Conservation (phyloP, 2,888 invertebrate genomes). For the Vandiemenella viatica region DNA sequence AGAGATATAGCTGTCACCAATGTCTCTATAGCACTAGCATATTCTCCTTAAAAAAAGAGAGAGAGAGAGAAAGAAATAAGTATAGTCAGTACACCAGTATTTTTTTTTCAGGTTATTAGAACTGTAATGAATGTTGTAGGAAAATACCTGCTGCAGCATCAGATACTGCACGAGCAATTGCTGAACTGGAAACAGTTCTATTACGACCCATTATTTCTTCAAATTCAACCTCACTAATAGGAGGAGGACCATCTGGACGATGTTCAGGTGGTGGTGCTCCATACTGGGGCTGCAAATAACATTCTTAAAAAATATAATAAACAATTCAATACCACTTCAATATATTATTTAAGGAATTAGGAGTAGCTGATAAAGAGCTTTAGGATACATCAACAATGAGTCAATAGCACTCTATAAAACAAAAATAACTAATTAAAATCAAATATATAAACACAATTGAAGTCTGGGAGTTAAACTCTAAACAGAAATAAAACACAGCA, state of each 20-base stretch:
- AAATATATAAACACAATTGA: too few species aligned
- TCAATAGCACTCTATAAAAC: too few species aligned
- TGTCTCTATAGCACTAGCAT: conserved; percentile 95
- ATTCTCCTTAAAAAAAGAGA: conserved; percentile 48
- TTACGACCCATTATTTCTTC: conserved; percentile 97
- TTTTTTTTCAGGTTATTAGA: too few species aligned
- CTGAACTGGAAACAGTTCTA: conserved; percentile 92
- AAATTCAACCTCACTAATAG: conserved; percentile 83
- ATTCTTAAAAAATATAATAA: background rate
- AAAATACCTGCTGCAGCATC: conserved; percentile 75
- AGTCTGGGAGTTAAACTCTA: too few species aligned
- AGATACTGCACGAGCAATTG: conserved; percentile 91
- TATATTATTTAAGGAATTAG: too few species aligned
- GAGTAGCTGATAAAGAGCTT: too few species aligned
- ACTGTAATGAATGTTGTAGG: background rate
- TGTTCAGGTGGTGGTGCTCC: conserved; percentile 23
- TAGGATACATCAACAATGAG: too few species aligned
- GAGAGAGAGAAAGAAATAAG: background rate
- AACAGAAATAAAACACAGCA: too few species aligned
- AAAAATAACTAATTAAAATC: too few species aligned
- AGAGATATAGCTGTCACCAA: conserved; percentile 95
- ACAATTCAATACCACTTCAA: background rate
- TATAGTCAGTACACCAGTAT: too few species aligned
- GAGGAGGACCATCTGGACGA: conserved; percentile 36
- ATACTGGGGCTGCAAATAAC: conserved; percentile 20